Percentiles rank a stretch among this genome's conserved stretches.
These are phyloP conservation scores for Acleris cristana DNA, from an alignment of 2,888 invertebrate species.

Conservation along the genomic window DNA sequence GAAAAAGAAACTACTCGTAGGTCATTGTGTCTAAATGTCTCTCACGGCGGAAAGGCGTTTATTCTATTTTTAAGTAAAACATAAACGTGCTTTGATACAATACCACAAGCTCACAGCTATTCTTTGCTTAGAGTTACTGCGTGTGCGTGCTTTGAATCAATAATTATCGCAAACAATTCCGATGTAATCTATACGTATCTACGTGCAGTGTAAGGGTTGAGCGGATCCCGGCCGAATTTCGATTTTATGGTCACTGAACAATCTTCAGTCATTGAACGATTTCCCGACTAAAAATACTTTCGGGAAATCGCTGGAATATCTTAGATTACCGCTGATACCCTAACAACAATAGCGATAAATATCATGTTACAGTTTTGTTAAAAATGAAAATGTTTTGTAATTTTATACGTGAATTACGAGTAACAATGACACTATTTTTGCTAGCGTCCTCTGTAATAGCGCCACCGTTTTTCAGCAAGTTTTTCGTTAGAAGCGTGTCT, in stretches of 20 bases:
- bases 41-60: too few species aligned
- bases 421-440: too few species aligned
- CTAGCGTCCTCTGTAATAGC: not conserved
- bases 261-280: slow-evolving; percentile 41
- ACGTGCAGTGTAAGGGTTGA: slow-evolving; percentile 36
- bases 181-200: slow-evolving; percentile 35
- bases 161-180: slow-evolving; percentile 36
- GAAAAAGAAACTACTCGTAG: too few species aligned
- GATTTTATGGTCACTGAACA: slow-evolving; percentile 46
- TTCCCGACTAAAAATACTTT: slow-evolving; percentile 40
- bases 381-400: not conserved
- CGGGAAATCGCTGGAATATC: slow-evolving; percentile 36
- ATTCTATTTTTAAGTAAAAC: too few species aligned
- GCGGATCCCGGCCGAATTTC: slow-evolving; percentile 42
- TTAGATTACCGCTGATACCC: slow-evolving; percentile 7
- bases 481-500: not conserved
- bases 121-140: slow-evolving; percentile 13
- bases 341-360: slow-evolving; percentile 4
- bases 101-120: slow-evolving; percentile 17
- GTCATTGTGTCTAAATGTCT: too few species aligned
- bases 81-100: slow-evolving; percentile 17
- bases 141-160: slow-evolving; percentile 33
- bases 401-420: not conserved
- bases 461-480: not conserved
- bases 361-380: too few species aligned